Evolutionary conservation across 2,113 vertebrate genomes (phyloP), one percentile per base, ranked within the genome.

Genomic region (Arothron firmamentum): DNA sequence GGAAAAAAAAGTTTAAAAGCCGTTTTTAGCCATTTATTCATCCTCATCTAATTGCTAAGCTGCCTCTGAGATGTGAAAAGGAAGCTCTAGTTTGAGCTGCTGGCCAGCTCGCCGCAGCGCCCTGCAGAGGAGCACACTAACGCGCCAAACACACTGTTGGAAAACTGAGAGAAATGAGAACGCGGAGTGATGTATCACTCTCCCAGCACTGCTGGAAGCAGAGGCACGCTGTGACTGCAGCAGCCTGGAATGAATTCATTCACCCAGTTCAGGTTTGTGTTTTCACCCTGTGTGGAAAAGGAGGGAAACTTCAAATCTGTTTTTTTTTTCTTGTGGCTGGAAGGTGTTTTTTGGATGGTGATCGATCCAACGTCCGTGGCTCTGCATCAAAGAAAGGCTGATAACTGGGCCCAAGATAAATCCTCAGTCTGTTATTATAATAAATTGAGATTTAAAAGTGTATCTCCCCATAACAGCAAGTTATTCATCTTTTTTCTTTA

Each of bases 61-160:
- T 38, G 46, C 46, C 42, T 45, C 46, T 21, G 56, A 43, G 62
- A 21, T 90, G 87, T 88, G 86, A 86, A 90, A 79, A 86, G 91
- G 90, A 56, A 61, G 77, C 54, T 62, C 60, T 56, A 18, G 60
- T 71, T 83, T 59, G 64, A 70, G 82, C 67, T 57, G 65, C 62
- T 70, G 60, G 75, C 74, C 67, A 69, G 75, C 71, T 45, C 7
- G 43, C 43, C 43, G 43, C 34, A 38, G 34, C 2, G 9, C 11
- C 11, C 34, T 38, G 34, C 34, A 38, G 34, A 12, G 1, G 1
- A 9, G 9, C 34, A 38, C 9, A 38, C 34, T 38, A 2, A 38
- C 34, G 4, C 9, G 2, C 34, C 11, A 11, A 9, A 57, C 83
- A 87, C 85, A 79, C 85, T 85, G 85, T 83, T 66, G 61, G 68